Conservation (phyloP, 2,888 invertebrate species). For the Ormyrus pomaceus region DNA sequence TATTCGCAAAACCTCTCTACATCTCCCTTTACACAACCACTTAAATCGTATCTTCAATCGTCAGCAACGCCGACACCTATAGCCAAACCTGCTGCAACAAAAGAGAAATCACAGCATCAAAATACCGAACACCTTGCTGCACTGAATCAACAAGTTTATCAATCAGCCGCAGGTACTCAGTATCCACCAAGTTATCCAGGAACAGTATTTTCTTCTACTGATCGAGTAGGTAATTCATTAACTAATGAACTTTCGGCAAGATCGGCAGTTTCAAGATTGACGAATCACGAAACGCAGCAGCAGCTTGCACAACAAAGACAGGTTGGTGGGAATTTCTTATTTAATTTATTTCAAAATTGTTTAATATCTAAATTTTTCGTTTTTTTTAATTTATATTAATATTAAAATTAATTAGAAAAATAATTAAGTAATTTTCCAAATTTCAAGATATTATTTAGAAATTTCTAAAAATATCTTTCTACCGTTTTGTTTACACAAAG, state of each 20-base stretch:
- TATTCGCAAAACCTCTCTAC: constrained; percentile 59
- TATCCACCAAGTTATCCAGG: constrained; percentile 66
- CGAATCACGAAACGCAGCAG: constrained; percentile 58
- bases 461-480: too few species aligned
- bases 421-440: constrained; percentile 1
- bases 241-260: constrained; percentile 18
- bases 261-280: constrained; percentile 26
- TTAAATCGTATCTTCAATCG: constrained; percentile 63
- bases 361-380: neutral
- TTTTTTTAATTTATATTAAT: neutral
- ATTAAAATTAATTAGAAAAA: neutral
- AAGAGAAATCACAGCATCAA: constrained; percentile 55
- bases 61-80: constrained; percentile 59
- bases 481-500: too few species aligned
- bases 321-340: constrained; percentile 7
- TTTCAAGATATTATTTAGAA: neutral
- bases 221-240: constrained; percentile 57
- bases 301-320: constrained; percentile 60
- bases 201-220: constrained; percentile 65
- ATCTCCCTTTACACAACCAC: constrained; percentile 62
- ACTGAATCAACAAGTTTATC: constrained; percentile 48
- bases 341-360: neutral
- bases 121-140: constrained; percentile 14
- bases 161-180: constrained; percentile 61
- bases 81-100: constrained; percentile 38